phyloP scores from a whole-genome alignment of 2,888 invertebrate genomes.

The Keiferia lycopersicella region DNA sequence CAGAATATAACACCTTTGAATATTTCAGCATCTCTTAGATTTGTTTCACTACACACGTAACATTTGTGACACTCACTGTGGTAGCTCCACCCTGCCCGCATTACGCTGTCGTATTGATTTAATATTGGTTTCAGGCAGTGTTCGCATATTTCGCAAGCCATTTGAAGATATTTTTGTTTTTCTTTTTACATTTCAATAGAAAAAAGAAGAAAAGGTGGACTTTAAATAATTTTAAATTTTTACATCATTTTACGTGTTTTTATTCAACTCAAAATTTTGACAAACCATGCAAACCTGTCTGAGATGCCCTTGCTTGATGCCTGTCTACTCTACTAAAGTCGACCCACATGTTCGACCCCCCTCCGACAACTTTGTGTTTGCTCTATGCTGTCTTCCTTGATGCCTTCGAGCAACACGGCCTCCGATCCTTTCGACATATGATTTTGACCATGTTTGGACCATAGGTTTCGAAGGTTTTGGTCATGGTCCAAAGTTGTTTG shows the following conservation, averaged over 20 bases:
- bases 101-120: conserved; percentile 36
- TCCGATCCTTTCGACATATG: too few species aligned
- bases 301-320: too few species aligned
- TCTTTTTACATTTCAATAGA: neutral
- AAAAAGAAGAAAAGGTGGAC: neutral
- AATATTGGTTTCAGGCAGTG: conserved; percentile 57
- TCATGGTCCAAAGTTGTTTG: too few species aligned
- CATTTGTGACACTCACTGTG: conserved; percentile 63
- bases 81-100: conserved; percentile 56
- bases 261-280: neutral
- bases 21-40: conserved; percentile 58
- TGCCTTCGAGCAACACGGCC: too few species aligned
- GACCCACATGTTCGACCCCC: too few species aligned
- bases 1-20: conserved; percentile 71
- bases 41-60: conserved; percentile 65
- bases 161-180: conserved; percentile 11
- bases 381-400: too few species aligned
- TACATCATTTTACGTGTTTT: neutral
- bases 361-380: too few species aligned
- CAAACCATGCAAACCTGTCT: too few species aligned
- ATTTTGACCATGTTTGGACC: too few species aligned
- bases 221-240: neutral
- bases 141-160: conserved; percentile 57
- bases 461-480: too few species aligned
- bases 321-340: too few species aligned